phyloP scores from a whole-genome alignment of 2,888 invertebrate species.

The Coleophora flavipennella region DNA sequence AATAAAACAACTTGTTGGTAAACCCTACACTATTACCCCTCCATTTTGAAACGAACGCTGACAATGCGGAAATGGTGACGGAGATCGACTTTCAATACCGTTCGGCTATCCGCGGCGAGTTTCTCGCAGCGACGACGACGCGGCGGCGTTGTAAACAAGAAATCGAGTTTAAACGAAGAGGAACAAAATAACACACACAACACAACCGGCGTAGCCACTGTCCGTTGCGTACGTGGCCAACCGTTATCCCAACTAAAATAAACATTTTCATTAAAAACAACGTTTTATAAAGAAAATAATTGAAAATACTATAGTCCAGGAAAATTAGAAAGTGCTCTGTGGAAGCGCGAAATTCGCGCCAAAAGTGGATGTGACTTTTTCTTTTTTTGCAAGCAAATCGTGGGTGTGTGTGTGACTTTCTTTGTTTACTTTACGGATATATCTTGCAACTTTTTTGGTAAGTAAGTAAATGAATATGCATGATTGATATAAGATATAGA shows the following conservation, averaged over 20 bases:
- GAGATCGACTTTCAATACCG: constrained; percentile 32
- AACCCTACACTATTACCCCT: constrained; percentile 40
- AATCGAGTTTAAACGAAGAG: constrained; percentile 23
- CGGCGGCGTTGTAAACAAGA: constrained; percentile 59
- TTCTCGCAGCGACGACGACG: too few relatives aligned
- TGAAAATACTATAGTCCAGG: constrained; percentile 10
- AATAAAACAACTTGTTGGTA: constrained; percentile 26
- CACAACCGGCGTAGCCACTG: constrained; percentile 63
- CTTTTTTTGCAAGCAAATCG: constrained; percentile 18
- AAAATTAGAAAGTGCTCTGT: constrained; percentile 27
- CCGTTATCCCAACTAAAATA: constrained; percentile 19
- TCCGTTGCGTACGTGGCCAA: constrained; percentile 53
- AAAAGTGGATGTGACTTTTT: constrained; percentile 43
- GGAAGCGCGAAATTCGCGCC: constrained; percentile 37
- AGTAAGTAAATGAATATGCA: constrained; percentile 16
- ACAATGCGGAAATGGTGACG: constrained; percentile 45
- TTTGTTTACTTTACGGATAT: constrained; percentile 18
- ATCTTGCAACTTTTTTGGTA: constrained; percentile 27
- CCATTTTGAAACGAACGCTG: constrained; percentile 38
- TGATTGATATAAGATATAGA: not conserved
- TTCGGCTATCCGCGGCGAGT: constrained; percentile 37
- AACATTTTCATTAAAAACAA: constrained; percentile 2
- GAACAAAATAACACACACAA: constrained; percentile 34
- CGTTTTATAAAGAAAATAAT: constrained; percentile 10
- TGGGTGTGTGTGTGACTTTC: constrained; percentile 24